These are phyloP conservation scores for Cyphomyrmex costatus DNA, from an alignment of 1,140 invertebrate species.

Conservation along the genomic window DNA sequence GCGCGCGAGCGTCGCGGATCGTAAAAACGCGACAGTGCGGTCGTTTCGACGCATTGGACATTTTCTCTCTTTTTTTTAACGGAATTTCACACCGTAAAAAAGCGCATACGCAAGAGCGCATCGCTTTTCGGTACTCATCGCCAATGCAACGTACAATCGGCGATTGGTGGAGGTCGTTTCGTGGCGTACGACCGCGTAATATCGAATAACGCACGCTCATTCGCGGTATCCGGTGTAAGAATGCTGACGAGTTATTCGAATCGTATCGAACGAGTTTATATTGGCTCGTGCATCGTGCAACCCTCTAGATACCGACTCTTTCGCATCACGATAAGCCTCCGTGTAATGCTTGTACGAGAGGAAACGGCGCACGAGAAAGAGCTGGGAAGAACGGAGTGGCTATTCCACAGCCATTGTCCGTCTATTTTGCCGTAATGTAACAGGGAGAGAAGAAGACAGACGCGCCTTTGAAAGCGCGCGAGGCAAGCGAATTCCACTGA, in stretches of 20 bases:
- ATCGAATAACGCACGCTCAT: slow-evolving; percentile 54
- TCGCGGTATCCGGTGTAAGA: slow-evolving; percentile 56
- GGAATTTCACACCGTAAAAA: background rate
- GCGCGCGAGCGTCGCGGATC: background rate
- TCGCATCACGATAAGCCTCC: slow-evolving; percentile 25
- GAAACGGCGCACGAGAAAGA: slow-evolving; percentile 6
- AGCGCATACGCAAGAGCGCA: background rate
- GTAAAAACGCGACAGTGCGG: slow-evolving; percentile 10
- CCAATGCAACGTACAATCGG: background rate
- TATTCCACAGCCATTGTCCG: background rate
- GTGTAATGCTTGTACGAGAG: background rate
- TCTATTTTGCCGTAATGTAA: background rate
- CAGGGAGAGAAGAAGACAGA: background rate
- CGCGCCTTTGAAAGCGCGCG: slow-evolving; percentile 3
- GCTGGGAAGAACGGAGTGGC: background rate
- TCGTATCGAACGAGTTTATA: slow-evolving; percentile 25
- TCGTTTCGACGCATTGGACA: background rate
- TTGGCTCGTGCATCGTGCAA: background rate
- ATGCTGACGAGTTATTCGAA: slow-evolving; percentile 52
- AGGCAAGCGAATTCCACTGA: background rate
- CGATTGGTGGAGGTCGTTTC: slow-evolving; percentile 39
- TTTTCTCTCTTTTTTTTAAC: slow-evolving; percentile 17
- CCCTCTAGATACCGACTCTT: background rate
- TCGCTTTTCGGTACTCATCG: slow-evolving; percentile 1
- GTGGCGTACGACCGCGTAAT: slow-evolving; percentile 37